phyloP scores from a whole-genome alignment of 2,113 vertebrate genomes.

The Mesembrinibis cayennensis region DNA sequence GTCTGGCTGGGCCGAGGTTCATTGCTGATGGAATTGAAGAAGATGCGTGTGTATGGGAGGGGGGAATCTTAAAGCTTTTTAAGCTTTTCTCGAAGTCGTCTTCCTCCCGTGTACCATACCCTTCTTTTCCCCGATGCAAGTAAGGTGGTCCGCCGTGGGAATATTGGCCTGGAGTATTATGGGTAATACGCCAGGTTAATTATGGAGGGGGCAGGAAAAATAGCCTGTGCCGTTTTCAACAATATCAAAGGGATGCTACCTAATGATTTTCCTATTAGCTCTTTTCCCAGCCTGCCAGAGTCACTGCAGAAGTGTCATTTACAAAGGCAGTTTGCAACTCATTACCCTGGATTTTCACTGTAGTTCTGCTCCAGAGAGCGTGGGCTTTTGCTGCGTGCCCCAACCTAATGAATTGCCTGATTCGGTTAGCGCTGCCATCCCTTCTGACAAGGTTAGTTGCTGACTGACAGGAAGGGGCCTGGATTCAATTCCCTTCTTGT shows the following conservation, averaged over 20 bases:
- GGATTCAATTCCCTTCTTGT: constrained; percentile 45
- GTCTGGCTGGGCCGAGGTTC: background rate
- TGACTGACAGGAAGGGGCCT: constrained; percentile 36
- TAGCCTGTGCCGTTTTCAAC: constrained; percentile 16
- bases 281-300: constrained; percentile 43
- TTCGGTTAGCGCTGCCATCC: constrained; percentile 14
- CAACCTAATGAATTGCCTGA: constrained; percentile 49
- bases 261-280: constrained; percentile 66
- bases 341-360: constrained; percentile 60
- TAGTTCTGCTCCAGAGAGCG: constrained; percentile 46
- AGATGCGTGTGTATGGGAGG: rapidly evolving
- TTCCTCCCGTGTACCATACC: background rate
- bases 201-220: constrained; percentile 33
- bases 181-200: constrained; percentile 46
- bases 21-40: background rate
- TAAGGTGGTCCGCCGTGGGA: background rate
- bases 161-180: background rate
- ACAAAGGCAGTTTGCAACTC: constrained; percentile 63
- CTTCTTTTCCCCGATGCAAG: background rate
- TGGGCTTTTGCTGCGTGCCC: constrained; percentile 44
- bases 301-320: constrained; percentile 50
- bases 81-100: background rate
- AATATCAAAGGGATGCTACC: constrained; percentile 55
- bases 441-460: constrained; percentile 49
- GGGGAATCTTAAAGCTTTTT: background rate